A percentile compares a stretch with the other conserved stretches of the same genome.
These are phyloP conservation scores for Aethes cnicana DNA, from an alignment of 2,888 invertebrate species.

Conservation along the genomic window DNA sequence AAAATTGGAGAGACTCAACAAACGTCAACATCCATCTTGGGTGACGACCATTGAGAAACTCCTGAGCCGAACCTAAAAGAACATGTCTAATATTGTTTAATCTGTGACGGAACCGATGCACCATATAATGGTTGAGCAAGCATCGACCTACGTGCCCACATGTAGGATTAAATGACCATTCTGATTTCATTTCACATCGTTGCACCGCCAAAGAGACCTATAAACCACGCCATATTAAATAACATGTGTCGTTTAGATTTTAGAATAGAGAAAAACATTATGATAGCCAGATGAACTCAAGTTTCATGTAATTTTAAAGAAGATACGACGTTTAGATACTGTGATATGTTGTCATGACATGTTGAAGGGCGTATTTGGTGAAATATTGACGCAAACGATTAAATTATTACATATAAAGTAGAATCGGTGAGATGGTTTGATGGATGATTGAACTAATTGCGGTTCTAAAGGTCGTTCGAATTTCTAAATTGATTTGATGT, in stretches of 20 bases:
- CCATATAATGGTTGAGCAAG: slow-evolving; percentile 10
- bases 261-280: not conserved
- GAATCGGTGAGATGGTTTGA: slow-evolving; percentile 8
- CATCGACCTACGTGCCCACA: slow-evolving; percentile 22
- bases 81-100: not conserved
- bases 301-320: not conserved
- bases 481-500: slow-evolving; percentile 5
- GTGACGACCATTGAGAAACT: too few relatives aligned
- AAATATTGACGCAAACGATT: slow-evolving; percentile 22
- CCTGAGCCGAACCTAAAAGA: too few relatives aligned
- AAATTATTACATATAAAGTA: slow-evolving; percentile 7
- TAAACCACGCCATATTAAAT: not conserved
- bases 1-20: too few relatives aligned
- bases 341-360: not conserved
- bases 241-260: not conserved
- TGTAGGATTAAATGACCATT: slow-evolving; percentile 27
- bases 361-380: not conserved
- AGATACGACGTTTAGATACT: not conserved
- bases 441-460: slow-evolving; percentile 18
- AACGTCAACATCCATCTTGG: too few relatives aligned
- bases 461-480: slow-evolving; percentile 2
- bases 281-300: not conserved
- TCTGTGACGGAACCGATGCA: slow-evolving; percentile 8
- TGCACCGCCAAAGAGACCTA: not conserved
- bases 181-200: slow-evolving; percentile 18